Base-by-base conservation (phyloP, 2,113 vertebrate genomes). In the Serinus canaria region DNA sequence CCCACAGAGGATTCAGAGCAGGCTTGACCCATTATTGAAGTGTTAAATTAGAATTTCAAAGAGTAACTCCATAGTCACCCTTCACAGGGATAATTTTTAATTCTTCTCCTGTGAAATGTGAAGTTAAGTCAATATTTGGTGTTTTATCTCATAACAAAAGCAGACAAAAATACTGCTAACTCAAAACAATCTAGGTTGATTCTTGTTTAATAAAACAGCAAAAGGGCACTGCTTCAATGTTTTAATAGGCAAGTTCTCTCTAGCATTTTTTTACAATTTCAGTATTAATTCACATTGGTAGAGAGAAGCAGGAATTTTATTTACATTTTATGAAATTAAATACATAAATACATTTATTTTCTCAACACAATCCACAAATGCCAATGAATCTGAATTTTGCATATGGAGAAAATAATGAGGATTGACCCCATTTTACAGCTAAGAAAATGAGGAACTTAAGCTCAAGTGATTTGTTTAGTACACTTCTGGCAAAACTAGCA, bases 11-110 rank as follows among this genome's bases (percentile, higher is more conserved):
- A 95, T 66, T 91, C 78, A 47, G 81, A 88, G 59, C 52, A 87
- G 68, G 67, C 72, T 85, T 87, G 84, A 90, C 89, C 81, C 89
- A 91, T 73, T 95, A 94, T 84, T 83, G 70, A 96, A 92, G 84
- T 92, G 89, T 91, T 95, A 89, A 94, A 97, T 91, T 89, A 92
- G 94, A 95, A 95, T 95, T 96, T 95, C 87, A 95, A 89, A 95
- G 70, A 92, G 58, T 73, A 91, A 93, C 88, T 95, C 78, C 63
- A 83, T 5, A 83, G 80, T 47, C 76, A 94, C 83, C 74, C 58
- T 89, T 78, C 79, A 77, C n/a, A 60, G 70, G 86, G 82, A 91
- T 84, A 94, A 92, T 91, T 96, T 87, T 93, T 94, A 85, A 90
- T 90, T 90, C 85, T 76, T 93, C 70, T 86, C 74, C 87, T 74